Evolutionary conservation across 92 coral and sea anemone genomes (phyloP).

Genomic region (Isaurus tuberculatus): DNA sequence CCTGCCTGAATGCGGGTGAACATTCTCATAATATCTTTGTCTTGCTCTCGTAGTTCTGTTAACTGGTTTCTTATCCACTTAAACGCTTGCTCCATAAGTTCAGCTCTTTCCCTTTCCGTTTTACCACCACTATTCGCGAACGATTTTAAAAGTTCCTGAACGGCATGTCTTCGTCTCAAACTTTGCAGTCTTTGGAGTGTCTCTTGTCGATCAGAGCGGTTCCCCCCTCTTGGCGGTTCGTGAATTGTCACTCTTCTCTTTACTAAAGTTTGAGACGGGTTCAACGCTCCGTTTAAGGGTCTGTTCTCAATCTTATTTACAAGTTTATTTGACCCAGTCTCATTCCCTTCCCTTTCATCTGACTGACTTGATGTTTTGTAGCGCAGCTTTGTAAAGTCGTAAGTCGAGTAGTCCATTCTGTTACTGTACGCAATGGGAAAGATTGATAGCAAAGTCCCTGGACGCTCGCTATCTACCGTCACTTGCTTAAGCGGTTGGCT

Average conservation of each 20-base stretch:
- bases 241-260: slow-evolving; percentile 40
- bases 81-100: slow-evolving; percentile 77
- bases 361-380: slow-evolving; percentile 1
- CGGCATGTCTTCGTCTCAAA: slow-evolving; percentile 53
- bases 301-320: background rate
- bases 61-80: slow-evolving; percentile 86
- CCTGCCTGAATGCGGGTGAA: slow-evolving; percentile 89
- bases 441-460: background rate
- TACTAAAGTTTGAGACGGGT: background rate
- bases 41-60: slow-evolving; percentile 85
- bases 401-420: slow-evolving; percentile 20
- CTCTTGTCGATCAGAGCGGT: slow-evolving; percentile 41
- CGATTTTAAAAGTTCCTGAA: slow-evolving; percentile 64
- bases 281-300: background rate
- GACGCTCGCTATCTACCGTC: background rate
- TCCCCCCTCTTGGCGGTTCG: slow-evolving; percentile 29
- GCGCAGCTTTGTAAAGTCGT: slow-evolving; percentile 29
- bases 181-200: slow-evolving; percentile 35
- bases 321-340: background rate
- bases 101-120: slow-evolving; percentile 75
- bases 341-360: background rate
- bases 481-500: slow-evolving; percentile 14
- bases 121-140: slow-evolving; percentile 66
- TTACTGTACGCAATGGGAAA: background rate
- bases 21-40: slow-evolving; percentile 89